Base-by-base conservation (phyloP, 2,888 invertebrate genomes). In the Lithophane socia region DNA sequence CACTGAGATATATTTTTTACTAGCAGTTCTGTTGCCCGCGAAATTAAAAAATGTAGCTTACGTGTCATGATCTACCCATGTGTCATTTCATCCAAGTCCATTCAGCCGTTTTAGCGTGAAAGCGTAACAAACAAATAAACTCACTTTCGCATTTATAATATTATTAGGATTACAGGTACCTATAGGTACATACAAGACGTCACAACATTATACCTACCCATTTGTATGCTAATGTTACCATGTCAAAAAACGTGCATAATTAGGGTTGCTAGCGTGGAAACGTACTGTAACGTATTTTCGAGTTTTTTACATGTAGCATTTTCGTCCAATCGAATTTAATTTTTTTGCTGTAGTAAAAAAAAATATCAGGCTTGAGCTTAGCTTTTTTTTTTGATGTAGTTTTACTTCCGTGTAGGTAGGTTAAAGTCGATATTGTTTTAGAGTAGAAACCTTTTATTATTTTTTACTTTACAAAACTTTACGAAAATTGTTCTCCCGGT, bases 161-260 rank as follows among this genome's bases (percentile, higher is more conserved):
- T 37, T 37, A 37, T 37, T 37, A 37, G 37, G 37, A 37, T 37
- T 37, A 37, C 37, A 37, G 37, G 37, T 37, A 29, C 29, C 29
- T 29, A 29, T 29, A 37, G 37, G 37, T 37, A 37, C 12, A n/a
- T 37, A 37, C 12, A n/a, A n/a, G 3, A 37, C 16, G n/a, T 63
- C 29, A 71, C n/a, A n/a, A 18, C 7, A 37, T 8, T 21, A 60
- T n/a, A 21, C 18, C 13, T 24, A n/a, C 2, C 2, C 56, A 77
- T 77, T 77, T 21, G 24, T 79, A 79, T 82, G 74, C 54, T 83
- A 82, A 83, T 84, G 71, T 74, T 79, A 44, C 52, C n/a, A 65
- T 37, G 24, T 3, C n/a, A 82, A 81, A 79, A 73, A 73, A 68
- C 75, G 16, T 61, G 65, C 71, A 72, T 84, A 84, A 84, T 72